Percentiles rank a stretch among this genome's conserved stretches.
Conservation (phyloP, 2,797 vertebrate genomes). For the Rhinophrynus dorsalis region DNA sequence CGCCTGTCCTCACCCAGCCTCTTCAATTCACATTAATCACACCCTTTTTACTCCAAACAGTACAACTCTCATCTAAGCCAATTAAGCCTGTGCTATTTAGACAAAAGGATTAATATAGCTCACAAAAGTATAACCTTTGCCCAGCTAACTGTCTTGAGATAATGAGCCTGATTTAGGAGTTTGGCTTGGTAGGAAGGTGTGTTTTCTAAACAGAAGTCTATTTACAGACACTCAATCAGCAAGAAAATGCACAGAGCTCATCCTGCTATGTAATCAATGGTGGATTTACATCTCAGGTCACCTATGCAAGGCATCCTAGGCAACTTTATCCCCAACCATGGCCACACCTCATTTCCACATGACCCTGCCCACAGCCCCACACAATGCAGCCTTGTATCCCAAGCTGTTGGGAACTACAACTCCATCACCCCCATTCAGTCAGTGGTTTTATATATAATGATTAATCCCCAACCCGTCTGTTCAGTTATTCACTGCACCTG, state of each 20-base stretch:
- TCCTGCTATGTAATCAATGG: too few species aligned
- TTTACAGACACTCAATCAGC: slow-evolving; percentile 52
- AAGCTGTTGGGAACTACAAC: too few species aligned
- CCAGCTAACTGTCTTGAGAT: slow-evolving; percentile 58
- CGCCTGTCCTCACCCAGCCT: slow-evolving; percentile 52
- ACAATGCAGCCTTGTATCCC: too few species aligned
- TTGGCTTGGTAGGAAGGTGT: slow-evolving; percentile 57
- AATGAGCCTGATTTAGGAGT: slow-evolving; percentile 59
- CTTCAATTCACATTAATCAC: slow-evolving; percentile 66
- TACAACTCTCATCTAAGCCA: slow-evolving; percentile 61
- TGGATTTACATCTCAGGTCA: too few species aligned
- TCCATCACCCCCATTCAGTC: too few species aligned
- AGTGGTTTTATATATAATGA: too few species aligned
- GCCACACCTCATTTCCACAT: too few species aligned
- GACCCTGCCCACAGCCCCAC: too few species aligned
- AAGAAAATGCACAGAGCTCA: slow-evolving; percentile 46
- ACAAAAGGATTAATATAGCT: slow-evolving; percentile 66
- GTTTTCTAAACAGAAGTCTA: slow-evolving; percentile 57
- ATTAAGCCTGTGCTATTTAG: slow-evolving; percentile 65
- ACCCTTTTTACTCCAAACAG: slow-evolving; percentile 64
- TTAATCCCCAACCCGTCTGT: too few species aligned
- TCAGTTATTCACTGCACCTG: too few species aligned
- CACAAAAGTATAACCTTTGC: slow-evolving; percentile 61
- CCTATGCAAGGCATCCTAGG: too few species aligned
- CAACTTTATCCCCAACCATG: too few species aligned